Evolutionary conservation across 2,888 invertebrate species (phyloP).

Genomic region (Clanis bilineata): DNA sequence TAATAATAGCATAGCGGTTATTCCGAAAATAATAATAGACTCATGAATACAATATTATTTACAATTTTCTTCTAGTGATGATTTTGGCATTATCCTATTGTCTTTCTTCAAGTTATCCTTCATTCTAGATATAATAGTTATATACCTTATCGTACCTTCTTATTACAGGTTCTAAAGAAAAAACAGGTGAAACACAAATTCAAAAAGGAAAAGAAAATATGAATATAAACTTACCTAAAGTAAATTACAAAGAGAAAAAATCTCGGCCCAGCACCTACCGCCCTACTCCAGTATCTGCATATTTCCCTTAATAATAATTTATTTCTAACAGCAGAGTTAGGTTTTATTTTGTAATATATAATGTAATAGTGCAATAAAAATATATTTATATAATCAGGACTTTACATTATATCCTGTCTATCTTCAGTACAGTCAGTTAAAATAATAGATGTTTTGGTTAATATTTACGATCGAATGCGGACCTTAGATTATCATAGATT

Average conservation of each 20-base stretch:
- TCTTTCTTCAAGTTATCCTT: too few relatives aligned
- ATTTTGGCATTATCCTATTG: too few relatives aligned
- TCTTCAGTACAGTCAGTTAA: too few relatives aligned
- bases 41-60: too few relatives aligned
- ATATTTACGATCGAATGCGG: too few relatives aligned
- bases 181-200: constrained; percentile 31
- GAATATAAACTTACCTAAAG: constrained; percentile 61
- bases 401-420: not conserved
- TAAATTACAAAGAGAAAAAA: constrained; percentile 72
- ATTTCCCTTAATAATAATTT: constrained; percentile 53
- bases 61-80: too few relatives aligned
- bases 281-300: constrained; percentile 72
- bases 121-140: too few relatives aligned
- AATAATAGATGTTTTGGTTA: too few relatives aligned
- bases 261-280: constrained; percentile 59
- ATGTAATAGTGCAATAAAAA: constrained; percentile 11
- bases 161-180: constrained; percentile 43
- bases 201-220: constrained; percentile 69
- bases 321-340: constrained; percentile 8
- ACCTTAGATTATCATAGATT: too few relatives aligned
- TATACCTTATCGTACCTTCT: too few relatives aligned
- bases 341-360: not conserved
- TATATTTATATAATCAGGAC: not conserved
- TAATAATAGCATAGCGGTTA: too few relatives aligned
- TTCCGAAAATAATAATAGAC: too few relatives aligned